Percentiles rank a stretch among this genome's conserved stretches.
Evolutionary conservation across 2,113 vertebrate genomes (phyloP).

Genomic region (Lethenteron camtschaticum): DNA sequence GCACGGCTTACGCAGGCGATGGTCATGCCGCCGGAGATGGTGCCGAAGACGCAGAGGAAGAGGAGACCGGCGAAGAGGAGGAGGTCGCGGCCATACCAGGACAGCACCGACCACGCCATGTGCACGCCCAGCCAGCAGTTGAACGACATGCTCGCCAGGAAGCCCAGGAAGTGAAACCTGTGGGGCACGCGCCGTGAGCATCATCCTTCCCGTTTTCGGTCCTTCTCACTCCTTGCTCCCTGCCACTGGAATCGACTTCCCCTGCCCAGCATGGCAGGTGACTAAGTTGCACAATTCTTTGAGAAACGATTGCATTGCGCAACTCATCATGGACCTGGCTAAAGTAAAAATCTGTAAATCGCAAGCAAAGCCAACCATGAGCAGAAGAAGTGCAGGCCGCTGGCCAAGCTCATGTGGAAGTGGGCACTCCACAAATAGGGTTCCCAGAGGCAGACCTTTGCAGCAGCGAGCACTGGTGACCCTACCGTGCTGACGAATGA

Average conservation of each 20-base stretch:
- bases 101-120: constrained; percentile 13
- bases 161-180: constrained; percentile 13
- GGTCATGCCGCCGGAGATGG: constrained; percentile 12
- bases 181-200: neutral
- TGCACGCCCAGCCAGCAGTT: constrained; percentile 11
- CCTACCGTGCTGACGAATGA: too few relatives aligned
- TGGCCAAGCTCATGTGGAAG: too few relatives aligned
- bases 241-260: neutral
- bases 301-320: neutral
- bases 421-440: too few relatives aligned
- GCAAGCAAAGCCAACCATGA: neutral
- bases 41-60: constrained; percentile 12
- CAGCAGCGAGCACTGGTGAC: too few relatives aligned
- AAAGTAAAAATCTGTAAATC: too few relatives aligned
- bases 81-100: constrained; percentile 10
- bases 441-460: too few relatives aligned
- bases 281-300: neutral
- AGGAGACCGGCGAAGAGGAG: constrained; percentile 13
- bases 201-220: neutral
- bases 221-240: neutral
- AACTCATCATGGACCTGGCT: neutral
- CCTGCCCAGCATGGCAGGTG: neutral
- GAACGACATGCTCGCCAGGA: constrained; percentile 10
- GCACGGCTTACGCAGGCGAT: constrained; percentile 10
- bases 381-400: constrained; percentile 2